Base-by-base conservation (phyloP, 2,888 invertebrate genomes). In the Creontiades dilutus region DNA sequence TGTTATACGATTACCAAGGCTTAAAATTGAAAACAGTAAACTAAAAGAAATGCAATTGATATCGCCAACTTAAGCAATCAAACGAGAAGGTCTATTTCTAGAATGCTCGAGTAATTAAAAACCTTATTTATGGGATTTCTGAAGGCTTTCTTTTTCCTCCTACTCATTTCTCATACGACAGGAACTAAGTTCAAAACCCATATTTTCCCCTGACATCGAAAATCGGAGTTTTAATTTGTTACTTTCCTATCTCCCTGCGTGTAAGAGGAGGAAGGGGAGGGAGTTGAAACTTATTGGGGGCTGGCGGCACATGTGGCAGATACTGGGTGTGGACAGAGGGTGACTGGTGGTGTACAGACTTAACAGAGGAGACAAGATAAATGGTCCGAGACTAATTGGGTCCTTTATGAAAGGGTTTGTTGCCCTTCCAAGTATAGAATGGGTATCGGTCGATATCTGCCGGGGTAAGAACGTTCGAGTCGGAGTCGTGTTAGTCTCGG, bases 321-420 rank as follows among this genome's bases (percentile, higher is more conserved):
- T 46, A 78, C 7, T 9, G 37, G 37, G 78, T 78, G 78, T 16
- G 37, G 78, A 78, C 46, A 46, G 78, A 78, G n/a, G n/a, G 78
- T 46, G 78, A 78, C 78, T 68, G 23, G 68, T 23, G 3, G 5
- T 5, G 23, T n/a, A 16, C 1, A 46, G 46, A 2, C 46, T 68
- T n/a, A 37, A 37, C 37, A 19, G 28, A 16, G 16, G 78, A 28
- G 78, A 46, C 78, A 46, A 78, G 78, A 78, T 78, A 78, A 78
- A 78, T 78, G 78, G 46, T 16, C 47, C 78, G 78, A n/a, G 46
- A 47, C 78, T 78, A 78, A 78, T 78, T 78, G 78, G 78, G 78
- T 46, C 23, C 68, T 23, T 68, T 23, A 68, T 68, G 68, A 68
- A 68, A 68, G 68, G 68, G 68, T 68, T 68, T 68, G 68, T 68